Evolutionary conservation across 2,888 invertebrate species (phyloP), one percentile per base, ranked within the genome.

Genomic region (Melangyna quadrimaculata): DNA sequence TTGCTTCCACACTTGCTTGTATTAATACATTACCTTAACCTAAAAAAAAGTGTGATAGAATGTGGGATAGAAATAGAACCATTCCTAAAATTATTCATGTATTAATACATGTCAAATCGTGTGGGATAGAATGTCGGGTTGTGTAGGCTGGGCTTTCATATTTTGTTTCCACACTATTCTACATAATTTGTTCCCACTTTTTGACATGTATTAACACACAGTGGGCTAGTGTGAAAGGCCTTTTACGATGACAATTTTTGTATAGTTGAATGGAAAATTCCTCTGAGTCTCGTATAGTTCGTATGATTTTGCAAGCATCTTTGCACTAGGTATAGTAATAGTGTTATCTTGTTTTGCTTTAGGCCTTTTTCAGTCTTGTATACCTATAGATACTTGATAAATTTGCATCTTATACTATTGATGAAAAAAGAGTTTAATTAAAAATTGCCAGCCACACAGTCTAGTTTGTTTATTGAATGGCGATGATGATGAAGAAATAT

Each of bases 381-480:
- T 67, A 35, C 24, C 17, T 59, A 51, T 67, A 65, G 57, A 24
- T 69, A 70, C 59, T 59, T 74, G 65, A 43, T 57, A 55, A 51
- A 84, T 84, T 84, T 75, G 71, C 79, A 84, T 84, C 59, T 65
- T 75, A 70, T 7, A 8, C 70, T 27, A 37, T 48, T 65, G 51
- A n/a, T n/a, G n/a, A n/a, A 24, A 35, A 67, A 65, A 70, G 51
- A 74, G 40, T 83, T 78, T 70, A 78, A 78, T 71, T 74, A 57
- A 74, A 83, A 78, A 37, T 32, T 43, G 59, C 73, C 72, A 71
- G 78, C 73, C 78, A 45, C 70, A 37, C 69, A 71, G 78, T 51
- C 78, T 74, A 65, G 70, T 19, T 37, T 27, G 72, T 59, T 51
- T 35, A 37, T 71, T 17, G 29, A 35, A 37, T 22, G 73, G 19